These are phyloP conservation scores for Tiliacea citrago DNA, from an alignment of 2,888 invertebrate genomes.

Conservation along the genomic window DNA sequence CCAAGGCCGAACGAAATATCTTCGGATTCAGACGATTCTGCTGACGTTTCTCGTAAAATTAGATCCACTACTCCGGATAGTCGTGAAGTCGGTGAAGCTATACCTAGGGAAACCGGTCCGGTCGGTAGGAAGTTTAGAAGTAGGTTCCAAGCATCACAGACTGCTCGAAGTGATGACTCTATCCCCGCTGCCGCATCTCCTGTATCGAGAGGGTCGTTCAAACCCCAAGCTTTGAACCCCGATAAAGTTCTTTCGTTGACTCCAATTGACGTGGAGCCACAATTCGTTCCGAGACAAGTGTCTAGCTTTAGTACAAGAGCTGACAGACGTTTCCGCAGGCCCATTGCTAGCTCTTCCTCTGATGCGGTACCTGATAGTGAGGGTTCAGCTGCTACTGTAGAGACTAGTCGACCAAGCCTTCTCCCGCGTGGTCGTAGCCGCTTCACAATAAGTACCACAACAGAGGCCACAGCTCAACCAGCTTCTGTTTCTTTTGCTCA, in stretches of 20 bases:
- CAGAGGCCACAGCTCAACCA: constrained; percentile 72
- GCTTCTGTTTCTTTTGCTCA: constrained; percentile 69
- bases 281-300: constrained; percentile 74
- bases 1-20: constrained; percentile 84
- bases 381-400: constrained; percentile 84
- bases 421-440: constrained; percentile 82
- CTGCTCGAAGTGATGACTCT: constrained; percentile 77
- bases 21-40: constrained; percentile 79
- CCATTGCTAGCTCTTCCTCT: constrained; percentile 72
- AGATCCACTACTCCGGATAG: constrained; percentile 89
- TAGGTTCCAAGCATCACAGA: constrained; percentile 72
- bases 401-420: constrained; percentile 78
- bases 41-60: constrained; percentile 79
- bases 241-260: constrained; percentile 90
- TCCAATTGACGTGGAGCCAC: constrained; percentile 84
- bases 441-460: constrained; percentile 77
- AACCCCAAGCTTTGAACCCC: constrained; percentile 75
- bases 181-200: constrained; percentile 83
- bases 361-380: constrained; percentile 82
- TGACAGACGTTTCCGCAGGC: constrained; percentile 73
- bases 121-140: constrained; percentile 73
- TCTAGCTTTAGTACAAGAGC: constrained; percentile 67
- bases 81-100: constrained; percentile 77
- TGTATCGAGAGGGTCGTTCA: constrained; percentile 80
- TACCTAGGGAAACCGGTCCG: constrained; percentile 54